Evolutionary conservation across 1,140 invertebrate genomes (phyloP), one percentile per base, ranked within the genome.

Genomic region (Oncopodura yosiiana): DNA sequence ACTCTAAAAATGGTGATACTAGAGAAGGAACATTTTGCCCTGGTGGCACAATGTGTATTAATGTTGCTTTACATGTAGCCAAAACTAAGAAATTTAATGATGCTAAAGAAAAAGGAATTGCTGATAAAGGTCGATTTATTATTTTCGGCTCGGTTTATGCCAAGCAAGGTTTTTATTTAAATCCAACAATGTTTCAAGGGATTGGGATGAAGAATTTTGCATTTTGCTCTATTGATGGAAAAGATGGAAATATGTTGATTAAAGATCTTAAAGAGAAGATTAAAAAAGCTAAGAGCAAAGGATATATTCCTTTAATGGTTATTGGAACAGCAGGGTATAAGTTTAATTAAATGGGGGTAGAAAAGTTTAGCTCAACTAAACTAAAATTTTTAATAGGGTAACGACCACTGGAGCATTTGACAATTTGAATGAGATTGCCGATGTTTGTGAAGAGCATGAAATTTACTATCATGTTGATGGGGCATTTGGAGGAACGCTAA

Each of bases 381-480:
- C n/a, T n/a, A n/a, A n/a, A n/a, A n/a, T n/a, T n/a, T n/a, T n/a
- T n/a, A n/a, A n/a, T n/a, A n/a, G 68, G 71, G 71, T 16, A 75
- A 74, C 72, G 6, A 71, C 74, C 0, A 71, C 83, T 30, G 90
- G 92, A 0, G 89, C 92, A 0, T 94, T 86, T 62, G 94, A 98
- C 71, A 89, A 92, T 1, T 66, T 97, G 9, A 70, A 76, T 5
- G 73, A 81, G 19, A 83, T 97, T 34, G 82, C 86, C 1, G 79
- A 81, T 26, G 65, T 96, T 3, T 96, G 93, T 66, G 70, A 82
- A 58, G 81, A 86, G 65, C 79, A 91, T 64, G 78, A 81, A 2
- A 69, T 97, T 49, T 98, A 94, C 94, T 70, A 96, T 27, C 94
- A 98, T 67, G 87, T 94, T 1, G 94, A 98, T 67, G 92, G 89